Percentiles rank a stretch among this genome's conserved stretches.
These are phyloP conservation scores for Drosophila erecta DNA, from an alignment of 1,140 invertebrate genomes.

Conservation along the genomic window DNA sequence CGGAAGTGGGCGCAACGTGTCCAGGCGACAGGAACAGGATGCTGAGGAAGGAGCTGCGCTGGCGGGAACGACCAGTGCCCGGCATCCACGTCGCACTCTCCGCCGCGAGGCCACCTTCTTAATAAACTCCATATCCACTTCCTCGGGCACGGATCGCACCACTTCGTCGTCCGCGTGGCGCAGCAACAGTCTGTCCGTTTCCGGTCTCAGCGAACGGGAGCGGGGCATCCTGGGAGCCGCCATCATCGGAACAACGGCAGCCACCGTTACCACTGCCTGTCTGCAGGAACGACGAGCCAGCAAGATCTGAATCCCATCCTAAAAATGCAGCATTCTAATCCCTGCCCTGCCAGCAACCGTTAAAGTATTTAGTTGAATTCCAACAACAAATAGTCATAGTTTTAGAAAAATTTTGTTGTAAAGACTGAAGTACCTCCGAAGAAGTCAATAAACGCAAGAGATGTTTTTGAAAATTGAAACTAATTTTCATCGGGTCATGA, in stretches of 20 bases:
- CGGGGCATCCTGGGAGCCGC: conserved; percentile 62
- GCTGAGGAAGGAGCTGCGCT: conserved; percentile 35
- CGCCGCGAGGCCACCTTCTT: conserved; percentile 76
- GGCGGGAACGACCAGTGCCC: conserved; percentile 2
- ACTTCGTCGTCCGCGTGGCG: conserved; percentile 68
- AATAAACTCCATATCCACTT: conserved; percentile 77
- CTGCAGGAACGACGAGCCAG: conserved; percentile 60
- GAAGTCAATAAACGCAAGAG: conserved; percentile 81
- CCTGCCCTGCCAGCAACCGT: conserved; percentile 13
- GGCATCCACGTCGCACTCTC: conserved; percentile 54
- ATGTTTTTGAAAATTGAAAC: conserved; percentile 60
- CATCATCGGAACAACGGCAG: conserved; percentile 71
- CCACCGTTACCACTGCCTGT: conserved; percentile 69
- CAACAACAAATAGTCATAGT: conserved; percentile 68
- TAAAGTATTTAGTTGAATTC: conserved; percentile 73
- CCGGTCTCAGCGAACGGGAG: conserved; percentile 56
- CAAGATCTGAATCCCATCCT: conserved; percentile 45
- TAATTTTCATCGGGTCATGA: conserved; percentile 5
- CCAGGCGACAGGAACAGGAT: conserved; percentile 36
- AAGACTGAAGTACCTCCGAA: conserved; percentile 83
- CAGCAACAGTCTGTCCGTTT: conserved; percentile 70
- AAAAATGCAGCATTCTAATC: not conserved
- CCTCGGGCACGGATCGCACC: conserved; percentile 74
- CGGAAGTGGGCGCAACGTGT: conserved; percentile 48
- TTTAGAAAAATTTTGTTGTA: conserved; percentile 77